Conservation (phyloP, 2,888 invertebrate genomes). For the Acrocera orbiculus region DNA sequence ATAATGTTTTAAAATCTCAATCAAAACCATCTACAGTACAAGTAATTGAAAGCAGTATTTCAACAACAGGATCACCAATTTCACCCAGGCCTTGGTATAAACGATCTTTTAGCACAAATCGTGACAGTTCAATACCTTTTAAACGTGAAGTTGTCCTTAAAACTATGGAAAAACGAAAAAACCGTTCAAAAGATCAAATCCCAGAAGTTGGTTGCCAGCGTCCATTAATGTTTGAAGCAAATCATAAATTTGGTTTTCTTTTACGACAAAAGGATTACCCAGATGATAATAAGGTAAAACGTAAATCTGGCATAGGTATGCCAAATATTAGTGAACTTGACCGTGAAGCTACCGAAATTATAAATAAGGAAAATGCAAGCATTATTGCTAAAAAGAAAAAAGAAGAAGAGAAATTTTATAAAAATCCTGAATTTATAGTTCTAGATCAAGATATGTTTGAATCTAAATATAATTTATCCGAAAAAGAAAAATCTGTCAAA, state of each 20-base stretch:
- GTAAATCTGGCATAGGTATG: constrained; percentile 40
- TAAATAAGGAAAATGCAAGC: constrained; percentile 11
- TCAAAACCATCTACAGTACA: not conserved
- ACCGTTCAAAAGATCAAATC: constrained; percentile 25
- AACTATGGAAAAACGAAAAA: constrained; percentile 21
- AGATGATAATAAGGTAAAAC: constrained; percentile 30
- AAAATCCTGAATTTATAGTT: constrained; percentile 11
- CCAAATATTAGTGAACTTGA: constrained; percentile 66
- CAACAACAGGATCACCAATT: constrained; percentile 27
- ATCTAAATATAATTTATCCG: constrained; percentile 1
- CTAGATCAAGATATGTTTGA: constrained; percentile 11
- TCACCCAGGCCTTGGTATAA: constrained; percentile 51
- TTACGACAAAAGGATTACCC: constrained; percentile 12
- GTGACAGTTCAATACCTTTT: constrained; percentile 16
- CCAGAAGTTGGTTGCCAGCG: constrained; percentile 39
- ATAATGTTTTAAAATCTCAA: constrained; percentile 16
- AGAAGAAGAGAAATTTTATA: constrained; percentile 21
- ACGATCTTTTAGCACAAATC: constrained; percentile 26
- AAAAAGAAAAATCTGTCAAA: not conserved
- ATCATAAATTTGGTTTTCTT: constrained; percentile 13
- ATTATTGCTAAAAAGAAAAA: constrained; percentile 17
- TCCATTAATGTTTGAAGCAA: constrained; percentile 32
- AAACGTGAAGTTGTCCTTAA: constrained; percentile 15
- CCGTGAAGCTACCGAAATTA: constrained; percentile 55
- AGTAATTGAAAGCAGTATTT: too few relatives aligned